phyloP scores from a whole-genome alignment of 1,140 invertebrate genomes.

The Caenorhabditis elegans region DNA sequence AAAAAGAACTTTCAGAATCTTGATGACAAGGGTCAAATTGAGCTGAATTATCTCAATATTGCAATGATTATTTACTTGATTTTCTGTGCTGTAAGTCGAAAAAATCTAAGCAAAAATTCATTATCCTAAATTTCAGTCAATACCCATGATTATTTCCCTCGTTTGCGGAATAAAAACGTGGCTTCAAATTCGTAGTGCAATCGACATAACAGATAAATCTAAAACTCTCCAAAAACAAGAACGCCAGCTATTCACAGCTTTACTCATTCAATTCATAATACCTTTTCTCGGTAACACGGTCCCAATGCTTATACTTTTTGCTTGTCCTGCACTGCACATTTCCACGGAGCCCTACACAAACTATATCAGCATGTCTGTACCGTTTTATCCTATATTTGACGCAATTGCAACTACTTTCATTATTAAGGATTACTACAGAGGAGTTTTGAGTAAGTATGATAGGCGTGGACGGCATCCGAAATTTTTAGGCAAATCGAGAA shows the following conservation, averaged over 20 bases:
- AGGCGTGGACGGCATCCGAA: no score
- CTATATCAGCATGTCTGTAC: neutral
- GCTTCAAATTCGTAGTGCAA: neutral
- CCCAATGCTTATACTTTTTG: neutral
- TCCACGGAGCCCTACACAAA: neutral
- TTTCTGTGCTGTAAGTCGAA: neutral
- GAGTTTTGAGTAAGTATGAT: neutral
- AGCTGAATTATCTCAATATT: neutral
- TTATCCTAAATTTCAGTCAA: neutral
- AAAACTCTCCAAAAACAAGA: neutral
- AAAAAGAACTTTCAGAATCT: neutral
- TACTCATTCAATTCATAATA: neutral
- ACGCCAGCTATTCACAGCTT: neutral
- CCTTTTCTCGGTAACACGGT: neutral
- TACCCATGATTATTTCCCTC: neutral
- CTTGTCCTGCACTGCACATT: neutral
- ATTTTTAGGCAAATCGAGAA: no score
- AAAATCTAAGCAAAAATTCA: no score
- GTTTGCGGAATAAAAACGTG: neutral
- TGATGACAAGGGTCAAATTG: neutral
- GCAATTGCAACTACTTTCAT: neutral
- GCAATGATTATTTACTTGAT: neutral
- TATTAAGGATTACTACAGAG: neutral
- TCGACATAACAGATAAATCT: neutral
- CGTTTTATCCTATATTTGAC: neutral